Conservation (phyloP, 2,113 vertebrate genomes). For the Oryzias woworae region DNA sequence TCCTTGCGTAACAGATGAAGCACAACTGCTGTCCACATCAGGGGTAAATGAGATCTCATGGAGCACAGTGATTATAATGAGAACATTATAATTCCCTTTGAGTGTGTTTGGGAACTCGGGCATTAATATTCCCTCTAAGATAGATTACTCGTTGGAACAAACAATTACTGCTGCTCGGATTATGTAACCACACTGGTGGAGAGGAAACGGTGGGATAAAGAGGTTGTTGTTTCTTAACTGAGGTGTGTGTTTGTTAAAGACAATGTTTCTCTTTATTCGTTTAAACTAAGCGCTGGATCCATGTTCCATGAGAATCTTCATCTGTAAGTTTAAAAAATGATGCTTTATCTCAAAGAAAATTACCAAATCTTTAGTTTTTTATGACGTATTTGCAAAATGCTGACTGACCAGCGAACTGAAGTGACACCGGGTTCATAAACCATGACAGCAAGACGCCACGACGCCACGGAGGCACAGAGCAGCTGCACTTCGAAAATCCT, state of each 20-base stretch:
- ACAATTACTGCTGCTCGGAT: conserved; percentile 33
- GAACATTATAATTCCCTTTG: conserved; percentile 50
- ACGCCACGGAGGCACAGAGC: too few relatives aligned
- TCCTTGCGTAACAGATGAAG: conserved; percentile 41
- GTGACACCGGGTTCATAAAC: too few relatives aligned
- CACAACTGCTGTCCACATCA: conserved; percentile 36
- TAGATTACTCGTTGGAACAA: conserved; percentile 45
- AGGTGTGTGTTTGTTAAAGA: neutral
- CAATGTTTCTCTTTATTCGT: neutral
- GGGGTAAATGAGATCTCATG: conserved; percentile 40
- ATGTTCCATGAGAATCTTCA: too few relatives aligned
- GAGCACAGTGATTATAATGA: conserved; percentile 38
- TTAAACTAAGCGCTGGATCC: neutral
- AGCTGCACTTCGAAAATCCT: too few relatives aligned
- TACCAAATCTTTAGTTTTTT: too few relatives aligned
- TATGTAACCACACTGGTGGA: conserved; percentile 28
- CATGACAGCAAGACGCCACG: too few relatives aligned
- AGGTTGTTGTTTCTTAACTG: conserved; percentile 6
- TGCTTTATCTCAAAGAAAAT: too few relatives aligned
- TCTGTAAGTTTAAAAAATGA: too few relatives aligned
- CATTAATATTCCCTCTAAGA: conserved; percentile 50
- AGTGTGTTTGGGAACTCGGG: conserved; percentile 38
- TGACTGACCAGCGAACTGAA: too few relatives aligned
- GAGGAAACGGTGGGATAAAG: conserved; percentile 1
- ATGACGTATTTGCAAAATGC: too few relatives aligned